Conservation (phyloP, 2,888 invertebrate genomes). For the Drosophila tripunctata region DNA sequence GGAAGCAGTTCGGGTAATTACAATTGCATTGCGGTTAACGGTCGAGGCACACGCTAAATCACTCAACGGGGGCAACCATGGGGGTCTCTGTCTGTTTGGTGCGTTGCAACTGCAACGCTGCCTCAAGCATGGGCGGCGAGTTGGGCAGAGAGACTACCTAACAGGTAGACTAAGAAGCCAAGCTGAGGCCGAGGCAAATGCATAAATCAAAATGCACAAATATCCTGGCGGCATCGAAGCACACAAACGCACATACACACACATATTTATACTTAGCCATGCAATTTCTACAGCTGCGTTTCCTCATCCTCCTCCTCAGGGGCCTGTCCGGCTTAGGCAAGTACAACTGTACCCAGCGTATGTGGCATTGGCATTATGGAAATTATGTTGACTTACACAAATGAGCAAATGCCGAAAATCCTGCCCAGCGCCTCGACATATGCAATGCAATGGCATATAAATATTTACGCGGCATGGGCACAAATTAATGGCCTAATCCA, state of each 20-base stretch:
- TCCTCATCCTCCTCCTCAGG: slow-evolving; percentile 6
- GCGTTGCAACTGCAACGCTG: slow-evolving; percentile 33
- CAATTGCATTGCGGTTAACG: slow-evolving; percentile 79
- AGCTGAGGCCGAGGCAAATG: slow-evolving; percentile 40
- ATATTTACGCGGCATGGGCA: slow-evolving; percentile 69
- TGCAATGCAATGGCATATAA: slow-evolving; percentile 68
- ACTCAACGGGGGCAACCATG: slow-evolving; percentile 51
- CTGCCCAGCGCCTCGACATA: slow-evolving; percentile 49
- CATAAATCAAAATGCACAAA: slow-evolving; percentile 77
- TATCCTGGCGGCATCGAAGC: slow-evolving; percentile 50
- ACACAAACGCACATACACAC: slow-evolving; percentile 13
- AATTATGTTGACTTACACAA: slow-evolving; percentile 75
- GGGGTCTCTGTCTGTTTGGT: slow-evolving; percentile 17
- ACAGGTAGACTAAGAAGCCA: slow-evolving; percentile 49
- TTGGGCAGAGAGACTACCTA: neutral
- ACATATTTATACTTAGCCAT: slow-evolving; percentile 14
- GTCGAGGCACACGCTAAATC: slow-evolving; percentile 71
- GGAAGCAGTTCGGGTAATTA: slow-evolving; percentile 77
- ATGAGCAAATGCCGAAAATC: slow-evolving; percentile 68
- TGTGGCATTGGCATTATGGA: slow-evolving; percentile 62
- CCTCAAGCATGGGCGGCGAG: slow-evolving; percentile 10
- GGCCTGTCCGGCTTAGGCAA: neutral
- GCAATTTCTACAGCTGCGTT: slow-evolving; percentile 43
- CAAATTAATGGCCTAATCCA: slow-evolving; percentile 62
- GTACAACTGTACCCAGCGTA: neutral